Evolutionary conservation across 2,888 invertebrate species (phyloP).

Genomic region (Drosophila differens): DNA sequence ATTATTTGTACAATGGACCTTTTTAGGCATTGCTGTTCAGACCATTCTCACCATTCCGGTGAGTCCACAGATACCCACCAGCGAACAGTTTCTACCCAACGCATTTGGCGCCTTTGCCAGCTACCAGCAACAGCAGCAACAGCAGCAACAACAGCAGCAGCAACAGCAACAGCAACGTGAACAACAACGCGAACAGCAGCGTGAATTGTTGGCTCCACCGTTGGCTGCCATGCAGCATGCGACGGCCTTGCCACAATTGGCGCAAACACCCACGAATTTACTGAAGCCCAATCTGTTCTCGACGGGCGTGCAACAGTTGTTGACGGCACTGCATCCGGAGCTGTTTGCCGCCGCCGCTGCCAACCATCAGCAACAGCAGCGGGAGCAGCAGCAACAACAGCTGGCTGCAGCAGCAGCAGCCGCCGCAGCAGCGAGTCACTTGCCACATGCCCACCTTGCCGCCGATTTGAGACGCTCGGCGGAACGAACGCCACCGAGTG

Average conservation of each 20-base stretch:
- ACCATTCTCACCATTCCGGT: constrained; percentile 98
- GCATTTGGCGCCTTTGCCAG: constrained; percentile 82
- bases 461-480: constrained; percentile 75
- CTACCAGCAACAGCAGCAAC: constrained; percentile 71
- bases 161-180: constrained; percentile 68
- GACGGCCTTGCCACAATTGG: constrained; percentile 84
- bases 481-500: constrained; percentile 72
- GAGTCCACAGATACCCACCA: constrained; percentile 92
- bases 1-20: neutral
- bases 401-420: constrained; percentile 61
- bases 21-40: constrained; percentile 95
- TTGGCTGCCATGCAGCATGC: constrained; percentile 78
- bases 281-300: constrained; percentile 91
- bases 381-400: constrained; percentile 73
- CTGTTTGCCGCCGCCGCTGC: constrained; percentile 86
- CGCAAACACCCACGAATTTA: constrained; percentile 88
- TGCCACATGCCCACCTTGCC: constrained; percentile 67
- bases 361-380: constrained; percentile 86
- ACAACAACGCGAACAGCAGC: constrained; percentile 60
- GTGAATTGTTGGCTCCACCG: constrained; percentile 85
- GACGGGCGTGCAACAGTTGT: constrained; percentile 90
- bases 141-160: constrained; percentile 58
- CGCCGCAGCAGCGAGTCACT: constrained; percentile 51
- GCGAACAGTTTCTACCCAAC: constrained; percentile 86
- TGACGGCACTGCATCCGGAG: constrained; percentile 91